Evolutionary conservation across 2,797 vertebrate species (phyloP).

Genomic region (Champsocephalus gunnari): DNA sequence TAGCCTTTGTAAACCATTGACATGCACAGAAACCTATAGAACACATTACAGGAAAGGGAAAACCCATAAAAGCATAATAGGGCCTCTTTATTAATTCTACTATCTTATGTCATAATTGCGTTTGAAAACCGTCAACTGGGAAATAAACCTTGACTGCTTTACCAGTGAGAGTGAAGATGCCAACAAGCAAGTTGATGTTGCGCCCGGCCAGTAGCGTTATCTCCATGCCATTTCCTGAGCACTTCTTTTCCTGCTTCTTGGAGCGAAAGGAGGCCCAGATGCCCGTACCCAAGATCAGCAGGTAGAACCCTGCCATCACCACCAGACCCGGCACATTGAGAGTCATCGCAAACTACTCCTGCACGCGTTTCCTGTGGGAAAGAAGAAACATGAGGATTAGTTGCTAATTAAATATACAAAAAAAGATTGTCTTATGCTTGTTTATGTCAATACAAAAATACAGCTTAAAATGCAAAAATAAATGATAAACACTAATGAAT

Average conservation of each 20-base stretch:
- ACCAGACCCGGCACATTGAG: conserved; percentile 85
- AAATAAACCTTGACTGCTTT: conserved; percentile 29
- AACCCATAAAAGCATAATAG: too few relatives aligned
- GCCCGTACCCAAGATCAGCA: conserved; percentile 83
- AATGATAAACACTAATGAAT: conserved; percentile 33
- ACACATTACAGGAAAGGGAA: too few relatives aligned
- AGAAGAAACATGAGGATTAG: conserved; percentile 12
- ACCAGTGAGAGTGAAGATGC: conserved; percentile 90
- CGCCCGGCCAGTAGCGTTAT: conserved; percentile 86
- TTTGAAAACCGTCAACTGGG: neutral
- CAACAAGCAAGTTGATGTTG: conserved; percentile 84
- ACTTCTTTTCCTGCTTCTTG: conserved; percentile 81
- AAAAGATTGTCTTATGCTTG: neutral
- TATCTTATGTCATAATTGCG: neutral
- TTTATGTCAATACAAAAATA: conserved; percentile 11
- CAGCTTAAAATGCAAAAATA: conserved; percentile 14
- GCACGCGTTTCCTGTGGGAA: conserved; percentile 44
- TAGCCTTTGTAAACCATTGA: too few relatives aligned
- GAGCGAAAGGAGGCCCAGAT: conserved; percentile 88
- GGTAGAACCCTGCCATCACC: conserved; percentile 83
- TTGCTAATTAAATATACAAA: neutral
- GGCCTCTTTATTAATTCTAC: neutral
- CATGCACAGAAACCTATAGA: too few relatives aligned
- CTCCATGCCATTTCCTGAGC: conserved; percentile 79
- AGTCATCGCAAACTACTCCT: conserved; percentile 72